Evolutionary conservation across 2,797 vertebrate genomes (phyloP), one percentile per base, ranked within the genome.

Genomic region (Pseudochirops corinnae): DNA sequence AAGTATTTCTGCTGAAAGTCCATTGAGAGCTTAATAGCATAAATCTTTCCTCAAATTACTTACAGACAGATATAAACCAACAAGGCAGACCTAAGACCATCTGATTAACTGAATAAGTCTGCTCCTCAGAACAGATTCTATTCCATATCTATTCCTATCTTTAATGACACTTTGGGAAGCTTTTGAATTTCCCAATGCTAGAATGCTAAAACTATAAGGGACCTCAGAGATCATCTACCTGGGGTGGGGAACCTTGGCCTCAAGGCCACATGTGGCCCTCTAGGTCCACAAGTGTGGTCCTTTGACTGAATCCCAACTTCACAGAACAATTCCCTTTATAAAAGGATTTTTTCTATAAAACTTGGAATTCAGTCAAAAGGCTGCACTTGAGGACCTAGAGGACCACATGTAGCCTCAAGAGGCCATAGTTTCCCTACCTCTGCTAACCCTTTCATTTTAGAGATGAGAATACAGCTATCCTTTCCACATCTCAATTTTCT

Each of bases 1-100:
- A 58, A 91, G 93, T 55, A 46, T 91, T 94, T 95, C 95, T 29
- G 90, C 52, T 46, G n/a, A 55, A 52, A 58, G 50, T 18, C 31
- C 53, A 50, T 57, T 26, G 74, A 90, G 50, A 39, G 56, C 7
- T 82, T 21, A n/a, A 82, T 46, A 31, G 26, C 53, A 3, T 1
- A 5, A 12, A 13, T 56, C 13, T 53, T 28, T 11, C 60, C 21
- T 50, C 91, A 87, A 96, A 33, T 87, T 87, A 90, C 92, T 29
- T 87, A 52, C 90, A 93, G 16, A 52, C 90, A 93, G 16, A 74
- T 24, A n/a, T 29, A 12, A 60, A 6, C 12, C 46, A 0, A 82
- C 52, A 56, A 28, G 56, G 91, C 39, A 14, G 28, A 6, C 26
- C 21, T 39, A 55, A 74, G 31, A 10, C 0, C 16, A 29, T 82